A percentile compares a stretch with the other conserved stretches of the same genome.
Conservation (phyloP, 1,140 invertebrate species). For the Vanessa tameamea region DNA sequence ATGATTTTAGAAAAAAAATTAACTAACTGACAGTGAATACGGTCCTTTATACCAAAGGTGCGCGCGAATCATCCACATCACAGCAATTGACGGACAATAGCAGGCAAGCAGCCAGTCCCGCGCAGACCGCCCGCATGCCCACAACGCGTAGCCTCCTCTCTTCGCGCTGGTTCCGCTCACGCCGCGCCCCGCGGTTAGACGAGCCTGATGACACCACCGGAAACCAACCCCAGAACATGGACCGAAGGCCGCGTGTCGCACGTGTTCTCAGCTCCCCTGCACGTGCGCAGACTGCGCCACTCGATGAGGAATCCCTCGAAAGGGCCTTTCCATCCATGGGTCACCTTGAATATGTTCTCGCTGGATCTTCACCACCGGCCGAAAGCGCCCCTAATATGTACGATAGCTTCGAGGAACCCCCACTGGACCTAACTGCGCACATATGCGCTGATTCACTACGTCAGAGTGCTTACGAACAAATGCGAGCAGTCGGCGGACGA, state of each 20-base stretch:
- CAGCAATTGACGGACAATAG: conserved; percentile 68
- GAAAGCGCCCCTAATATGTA: conserved; percentile 88
- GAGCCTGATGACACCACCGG: conserved; percentile 53
- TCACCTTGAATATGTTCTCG: conserved; percentile 87
- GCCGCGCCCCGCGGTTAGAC: conserved; percentile 52
- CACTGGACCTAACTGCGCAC: conserved; percentile 85
- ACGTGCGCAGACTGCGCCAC: conserved; percentile 50
- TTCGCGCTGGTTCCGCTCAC: conserved; percentile 66
- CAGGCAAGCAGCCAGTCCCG: conserved; percentile 54
- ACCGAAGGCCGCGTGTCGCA: conserved; percentile 56
- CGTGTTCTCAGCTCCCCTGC: conserved; percentile 63
- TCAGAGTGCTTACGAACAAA: conserved; percentile 86
- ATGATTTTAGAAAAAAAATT: too few species aligned
- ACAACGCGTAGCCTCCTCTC: conserved; percentile 63
- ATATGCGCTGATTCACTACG: conserved; percentile 88
- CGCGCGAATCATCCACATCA: conserved; percentile 61
- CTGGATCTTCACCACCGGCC: conserved; percentile 86
- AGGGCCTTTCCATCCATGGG: conserved; percentile 84
- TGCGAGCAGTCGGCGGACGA: conserved; percentile 84
- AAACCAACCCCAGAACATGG: conserved; percentile 54
- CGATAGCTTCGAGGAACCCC: conserved; percentile 87
- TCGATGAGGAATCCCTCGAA: conserved; percentile 83
- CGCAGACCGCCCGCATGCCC: conserved; percentile 69
- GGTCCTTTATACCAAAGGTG: conserved; percentile 59
- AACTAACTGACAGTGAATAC: conserved; percentile 34